Conservation (phyloP, 2,113 vertebrate genomes). For the Marmota monax region DNA sequence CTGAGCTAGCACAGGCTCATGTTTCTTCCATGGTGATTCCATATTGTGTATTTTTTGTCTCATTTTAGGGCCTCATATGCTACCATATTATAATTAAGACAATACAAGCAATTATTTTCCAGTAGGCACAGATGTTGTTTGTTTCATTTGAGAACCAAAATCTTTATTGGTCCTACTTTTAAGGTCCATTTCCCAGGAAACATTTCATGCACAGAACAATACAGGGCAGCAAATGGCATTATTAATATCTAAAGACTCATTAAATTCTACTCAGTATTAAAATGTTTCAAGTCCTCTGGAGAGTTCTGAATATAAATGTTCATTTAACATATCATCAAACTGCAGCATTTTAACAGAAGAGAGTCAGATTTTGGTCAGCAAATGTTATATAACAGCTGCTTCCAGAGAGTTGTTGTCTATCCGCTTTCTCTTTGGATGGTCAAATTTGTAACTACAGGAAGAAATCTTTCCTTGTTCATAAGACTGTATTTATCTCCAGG, state of each 20-base stretch:
- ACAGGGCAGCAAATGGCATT: conserved; percentile 69
- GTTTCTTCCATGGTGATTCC: not conserved
- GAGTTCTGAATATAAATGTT: conserved; percentile 74
- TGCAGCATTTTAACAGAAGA: conserved; percentile 46
- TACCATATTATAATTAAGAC: conserved; percentile 55
- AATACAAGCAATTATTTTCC: conserved; percentile 57
- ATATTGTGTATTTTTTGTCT: not conserved
- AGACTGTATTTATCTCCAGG: not conserved
- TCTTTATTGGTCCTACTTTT: conserved; percentile 66
- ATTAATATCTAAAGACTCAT: conserved; percentile 79
- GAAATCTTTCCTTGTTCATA: not conserved
- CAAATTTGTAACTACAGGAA: conserved; percentile 26
- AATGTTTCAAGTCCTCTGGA: conserved; percentile 59
- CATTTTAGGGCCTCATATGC: not conserved
- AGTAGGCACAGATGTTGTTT: conserved; percentile 75
- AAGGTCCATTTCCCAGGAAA: conserved; percentile 72
- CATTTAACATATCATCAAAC: conserved; percentile 65
- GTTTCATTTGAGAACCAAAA: conserved; percentile 67
- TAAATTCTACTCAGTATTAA: conserved; percentile 71
- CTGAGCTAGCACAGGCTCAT: not conserved
- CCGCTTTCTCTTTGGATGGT: not conserved
- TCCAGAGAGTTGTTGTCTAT: not conserved
- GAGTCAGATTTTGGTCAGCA: conserved; percentile 64
- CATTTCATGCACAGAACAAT: conserved; percentile 59
- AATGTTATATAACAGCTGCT: conserved; percentile 56